Evolutionary conservation across 2,888 invertebrate genomes (phyloP).

Genomic region (Lasius platythorax): DNA sequence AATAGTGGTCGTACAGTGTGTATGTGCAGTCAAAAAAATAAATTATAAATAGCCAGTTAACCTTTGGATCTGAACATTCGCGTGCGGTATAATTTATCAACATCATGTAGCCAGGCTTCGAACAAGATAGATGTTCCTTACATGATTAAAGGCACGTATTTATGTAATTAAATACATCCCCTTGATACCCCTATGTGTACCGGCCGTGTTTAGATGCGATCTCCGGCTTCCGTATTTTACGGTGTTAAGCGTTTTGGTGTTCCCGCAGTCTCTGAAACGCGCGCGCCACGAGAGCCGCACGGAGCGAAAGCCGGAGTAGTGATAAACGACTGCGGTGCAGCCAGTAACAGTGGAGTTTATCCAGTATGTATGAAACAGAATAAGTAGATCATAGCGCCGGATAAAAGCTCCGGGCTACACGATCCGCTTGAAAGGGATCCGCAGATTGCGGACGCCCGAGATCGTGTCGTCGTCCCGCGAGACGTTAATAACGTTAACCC

Average conservation of each 20-base stretch:
- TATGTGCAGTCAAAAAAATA: slow-evolving; percentile 13
- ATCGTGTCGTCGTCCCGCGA: slow-evolving; percentile 54
- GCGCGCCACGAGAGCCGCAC: slow-evolving; percentile 25
- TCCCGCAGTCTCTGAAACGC: slow-evolving; percentile 34
- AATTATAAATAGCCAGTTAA: slow-evolving; percentile 18
- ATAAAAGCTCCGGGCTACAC: slow-evolving; percentile 53
- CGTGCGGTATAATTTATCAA: slow-evolving; percentile 41
- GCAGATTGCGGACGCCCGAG: slow-evolving; percentile 56
- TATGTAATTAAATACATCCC: slow-evolving; percentile 45
- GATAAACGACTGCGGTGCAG: slow-evolving; percentile 53
- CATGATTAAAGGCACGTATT: slow-evolving; percentile 46
- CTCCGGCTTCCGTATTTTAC: slow-evolving; percentile 40
- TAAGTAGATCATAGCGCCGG: slow-evolving; percentile 58
- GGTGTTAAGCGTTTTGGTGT: slow-evolving; percentile 42
- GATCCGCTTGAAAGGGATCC: slow-evolving; percentile 50
- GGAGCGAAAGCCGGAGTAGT: slow-evolving; percentile 33
- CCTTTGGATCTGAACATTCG: background rate
- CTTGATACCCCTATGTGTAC: slow-evolving; percentile 3
- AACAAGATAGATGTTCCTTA: slow-evolving; percentile 49
- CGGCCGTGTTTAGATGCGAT: slow-evolving; percentile 37
- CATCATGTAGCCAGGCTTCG: background rate
- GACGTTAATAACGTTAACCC: slow-evolving; percentile 63
- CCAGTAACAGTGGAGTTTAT: slow-evolving; percentile 53
- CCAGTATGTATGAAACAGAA: slow-evolving; percentile 45
- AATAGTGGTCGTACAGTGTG: slow-evolving; percentile 10